These are phyloP conservation scores for Penaeus japonicus DNA, from an alignment of 1,140 invertebrate genomes.

Conservation along the genomic window DNA sequence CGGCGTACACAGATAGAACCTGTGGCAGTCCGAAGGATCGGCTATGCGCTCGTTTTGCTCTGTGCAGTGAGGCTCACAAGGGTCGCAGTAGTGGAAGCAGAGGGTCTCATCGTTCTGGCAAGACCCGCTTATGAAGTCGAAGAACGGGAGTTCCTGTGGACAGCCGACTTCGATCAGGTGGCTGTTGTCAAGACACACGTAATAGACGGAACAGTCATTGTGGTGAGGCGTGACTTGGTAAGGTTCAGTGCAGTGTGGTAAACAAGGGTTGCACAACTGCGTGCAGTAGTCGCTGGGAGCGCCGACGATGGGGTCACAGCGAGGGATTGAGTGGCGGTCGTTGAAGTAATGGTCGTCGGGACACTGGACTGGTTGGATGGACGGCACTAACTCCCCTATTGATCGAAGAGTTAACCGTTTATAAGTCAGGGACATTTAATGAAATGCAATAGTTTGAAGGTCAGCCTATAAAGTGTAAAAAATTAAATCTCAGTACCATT, in stretches of 20 bases:
- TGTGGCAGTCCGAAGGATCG: neutral
- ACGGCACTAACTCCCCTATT: neutral
- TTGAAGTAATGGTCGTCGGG: constrained; percentile 15
- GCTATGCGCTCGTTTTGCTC: neutral
- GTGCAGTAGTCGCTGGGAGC: neutral
- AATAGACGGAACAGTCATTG: neutral
- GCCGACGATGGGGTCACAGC: neutral
- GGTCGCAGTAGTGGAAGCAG: constrained; percentile 18
- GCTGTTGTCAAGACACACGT: neutral
- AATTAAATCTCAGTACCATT: neutral
- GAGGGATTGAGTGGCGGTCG: neutral
- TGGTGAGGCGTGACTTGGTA: neutral
- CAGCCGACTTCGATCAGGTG: neutral
- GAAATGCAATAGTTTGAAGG: too few species aligned
- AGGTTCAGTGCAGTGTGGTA: neutral
- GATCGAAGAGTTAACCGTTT: too few species aligned
- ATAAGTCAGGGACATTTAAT: too few species aligned
- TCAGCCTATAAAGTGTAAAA: too few species aligned
- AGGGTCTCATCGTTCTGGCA: constrained; percentile 1
- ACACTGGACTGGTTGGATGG: neutral
- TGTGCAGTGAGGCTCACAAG: neutral
- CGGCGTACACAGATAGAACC: constrained; percentile 9
- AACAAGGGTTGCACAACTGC: constrained; percentile 9
- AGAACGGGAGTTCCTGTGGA: neutral
- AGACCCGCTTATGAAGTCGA: neutral